phyloP scores from a whole-genome alignment of 2,888 invertebrate genomes.

The Hyalella azteca region DNA sequence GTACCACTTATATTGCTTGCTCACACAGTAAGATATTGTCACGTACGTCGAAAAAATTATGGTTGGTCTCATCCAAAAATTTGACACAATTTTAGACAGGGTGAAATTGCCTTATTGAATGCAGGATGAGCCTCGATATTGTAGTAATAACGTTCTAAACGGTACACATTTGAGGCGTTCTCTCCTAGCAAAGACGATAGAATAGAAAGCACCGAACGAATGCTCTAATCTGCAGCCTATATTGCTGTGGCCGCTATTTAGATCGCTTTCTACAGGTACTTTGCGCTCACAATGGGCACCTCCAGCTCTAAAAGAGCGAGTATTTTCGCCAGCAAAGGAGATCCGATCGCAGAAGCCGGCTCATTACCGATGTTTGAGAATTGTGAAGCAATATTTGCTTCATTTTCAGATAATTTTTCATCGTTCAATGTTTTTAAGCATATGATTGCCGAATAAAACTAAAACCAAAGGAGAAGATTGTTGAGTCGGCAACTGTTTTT shows the following conservation, averaged over 20 bases:
- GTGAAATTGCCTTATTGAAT: neutral
- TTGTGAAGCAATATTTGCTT: too few relatives aligned
- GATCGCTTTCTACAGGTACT: constrained; percentile 1
- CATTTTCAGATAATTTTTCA: too few relatives aligned
- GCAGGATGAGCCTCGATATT: neutral
- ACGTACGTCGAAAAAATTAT: too few relatives aligned
- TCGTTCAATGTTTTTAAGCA: too few relatives aligned
- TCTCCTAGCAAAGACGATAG: neutral
- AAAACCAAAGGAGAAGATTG: too few relatives aligned
- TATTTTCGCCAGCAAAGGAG: neutral
- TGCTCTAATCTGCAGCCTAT: neutral
- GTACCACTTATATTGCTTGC: too few relatives aligned
- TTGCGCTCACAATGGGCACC: neutral
- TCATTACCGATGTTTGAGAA: neutral
- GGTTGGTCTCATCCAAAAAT: too few relatives aligned
- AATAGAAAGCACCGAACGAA: neutral
- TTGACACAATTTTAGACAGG: too few relatives aligned
- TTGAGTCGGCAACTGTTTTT: too few relatives aligned
- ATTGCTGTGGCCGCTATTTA: neutral
- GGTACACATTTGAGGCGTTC: neutral
- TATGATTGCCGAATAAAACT: too few relatives aligned
- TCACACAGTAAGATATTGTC: too few relatives aligned
- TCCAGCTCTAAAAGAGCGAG: neutral
- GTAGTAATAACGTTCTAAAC: neutral
- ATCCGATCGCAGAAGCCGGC: neutral